Evolutionary conservation across 1,140 invertebrate genomes (phyloP).

Genomic region (Drosophila virilis): DNA sequence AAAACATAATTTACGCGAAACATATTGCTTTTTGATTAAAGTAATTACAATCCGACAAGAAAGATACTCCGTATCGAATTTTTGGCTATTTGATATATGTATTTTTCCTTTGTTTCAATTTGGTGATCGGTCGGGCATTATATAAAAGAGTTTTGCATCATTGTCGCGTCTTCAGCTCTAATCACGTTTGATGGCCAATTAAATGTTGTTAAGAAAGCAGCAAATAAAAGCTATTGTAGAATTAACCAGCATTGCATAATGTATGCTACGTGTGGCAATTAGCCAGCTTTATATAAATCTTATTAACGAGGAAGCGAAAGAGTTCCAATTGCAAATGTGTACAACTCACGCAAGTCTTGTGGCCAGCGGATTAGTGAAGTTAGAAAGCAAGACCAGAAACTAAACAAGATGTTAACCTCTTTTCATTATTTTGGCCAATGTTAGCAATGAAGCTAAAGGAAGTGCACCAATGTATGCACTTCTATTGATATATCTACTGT

Average conservation of each 20-base stretch:
- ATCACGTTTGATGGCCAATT: conserved; percentile 67
- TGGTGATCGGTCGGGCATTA: conserved; percentile 3
- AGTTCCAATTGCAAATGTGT: conserved; percentile 19
- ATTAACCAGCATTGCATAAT: conserved; percentile 73
- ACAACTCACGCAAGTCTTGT: conserved; percentile 49
- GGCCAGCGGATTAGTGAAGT: conserved; percentile 28
- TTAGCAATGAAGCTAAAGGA: too few relatives aligned
- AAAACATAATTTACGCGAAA: neutral
- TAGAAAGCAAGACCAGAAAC: conserved; percentile 50
- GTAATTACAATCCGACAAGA: neutral
- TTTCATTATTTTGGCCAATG: neutral
- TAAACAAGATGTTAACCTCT: neutral
- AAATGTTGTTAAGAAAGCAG: conserved; percentile 49
- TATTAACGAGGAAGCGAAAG: conserved; percentile 54
- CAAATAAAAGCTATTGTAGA: conserved; percentile 57
- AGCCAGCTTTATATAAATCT: neutral
- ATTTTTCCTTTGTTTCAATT: neutral
- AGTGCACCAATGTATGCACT: conserved; percentile 4
- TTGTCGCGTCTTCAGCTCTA: conserved; percentile 11
- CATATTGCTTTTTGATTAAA: conserved; percentile 7
- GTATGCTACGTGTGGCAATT: conserved; percentile 33
- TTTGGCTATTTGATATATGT: neutral
- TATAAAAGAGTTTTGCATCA: conserved; percentile 18
- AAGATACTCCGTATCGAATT: neutral
- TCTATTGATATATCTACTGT: conserved; percentile 1